phyloP scores from a whole-genome alignment of 1,140 invertebrate genomes.

The Phymastichus coffea region DNA sequence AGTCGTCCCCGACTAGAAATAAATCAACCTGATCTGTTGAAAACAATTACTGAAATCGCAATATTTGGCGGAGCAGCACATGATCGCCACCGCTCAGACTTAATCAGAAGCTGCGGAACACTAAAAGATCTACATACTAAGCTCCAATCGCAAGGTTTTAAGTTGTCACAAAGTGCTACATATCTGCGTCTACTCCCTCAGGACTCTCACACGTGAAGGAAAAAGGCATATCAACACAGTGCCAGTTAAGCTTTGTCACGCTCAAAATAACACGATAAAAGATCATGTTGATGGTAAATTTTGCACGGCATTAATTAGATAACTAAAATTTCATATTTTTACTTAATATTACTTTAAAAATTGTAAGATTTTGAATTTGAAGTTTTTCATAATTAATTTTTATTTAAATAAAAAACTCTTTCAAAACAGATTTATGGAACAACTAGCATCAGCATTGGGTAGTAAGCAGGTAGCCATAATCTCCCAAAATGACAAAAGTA shows the following conservation, averaged over 20 bases:
- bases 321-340: too few species aligned
- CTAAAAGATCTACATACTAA: background rate
- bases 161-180: background rate
- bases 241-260: conserved; percentile 15
- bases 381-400: background rate
- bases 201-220: conserved; percentile 15
- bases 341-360: too few species aligned
- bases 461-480: conserved; percentile 22
- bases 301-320: conserved; percentile 10
- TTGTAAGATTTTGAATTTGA: too few species aligned
- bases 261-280: background rate
- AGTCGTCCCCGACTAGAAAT: conserved; percentile 19
- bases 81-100: background rate
- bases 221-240: background rate
- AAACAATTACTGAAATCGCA: conserved; percentile 18
- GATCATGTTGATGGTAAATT: conserved; percentile 18
- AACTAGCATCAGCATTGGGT: conserved; percentile 17
- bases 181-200: conserved; percentile 27
- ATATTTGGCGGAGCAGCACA: conserved; percentile 8
- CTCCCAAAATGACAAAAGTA: conserved; percentile 39
- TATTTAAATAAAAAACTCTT: too few species aligned
- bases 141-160: background rate
- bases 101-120: conserved; percentile 17
- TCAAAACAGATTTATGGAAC: background rate
- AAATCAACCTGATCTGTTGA: conserved; percentile 18